A percentile compares a stretch with the other conserved stretches of the same genome.
These are phyloP conservation scores for Psophia crepitans DNA, from an alignment of 2,113 vertebrate species.

Conservation along the genomic window DNA sequence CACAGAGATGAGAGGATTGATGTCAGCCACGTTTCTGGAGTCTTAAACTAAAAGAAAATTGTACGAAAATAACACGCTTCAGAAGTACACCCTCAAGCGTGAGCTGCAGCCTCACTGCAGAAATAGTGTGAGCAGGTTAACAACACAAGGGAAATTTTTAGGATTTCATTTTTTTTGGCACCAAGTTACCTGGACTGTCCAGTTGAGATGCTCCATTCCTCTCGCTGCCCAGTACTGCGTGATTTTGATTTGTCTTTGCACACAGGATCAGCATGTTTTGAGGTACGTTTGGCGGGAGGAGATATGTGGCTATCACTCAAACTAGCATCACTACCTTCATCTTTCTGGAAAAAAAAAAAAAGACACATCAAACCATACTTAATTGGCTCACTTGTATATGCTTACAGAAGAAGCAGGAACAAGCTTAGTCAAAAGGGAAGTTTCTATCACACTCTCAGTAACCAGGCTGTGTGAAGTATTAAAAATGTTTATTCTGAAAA, in stretches of 20 bases:
- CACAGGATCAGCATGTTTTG: conserved; percentile 90
- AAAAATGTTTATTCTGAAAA: not conserved
- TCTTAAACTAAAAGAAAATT: not conserved
- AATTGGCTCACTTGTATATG: not conserved
- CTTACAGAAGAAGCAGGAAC: not conserved
- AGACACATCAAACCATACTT: not conserved
- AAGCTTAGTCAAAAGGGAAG: not conserved
- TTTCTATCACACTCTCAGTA: not conserved
- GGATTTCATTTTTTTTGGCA: not conserved
- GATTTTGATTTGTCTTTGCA: conserved; percentile 95
- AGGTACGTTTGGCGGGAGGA: conserved; percentile 90
- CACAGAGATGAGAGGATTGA: not conserved
- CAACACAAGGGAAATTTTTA: not conserved
- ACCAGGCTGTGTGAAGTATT: not conserved
- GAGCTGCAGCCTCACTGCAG: not conserved
- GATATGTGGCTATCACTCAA: conserved; percentile 89
- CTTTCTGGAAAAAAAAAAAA: conserved; percentile 79
- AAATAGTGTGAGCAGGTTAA: not conserved
- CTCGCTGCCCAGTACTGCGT: conserved; percentile 87
- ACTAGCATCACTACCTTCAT: conserved; percentile 88
- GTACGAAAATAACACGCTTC: not conserved
- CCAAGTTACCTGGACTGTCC: conserved; percentile 88
- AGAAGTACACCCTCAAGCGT: not conserved
- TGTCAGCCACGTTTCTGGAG: not conserved
- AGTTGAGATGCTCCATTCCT: conserved; percentile 89